Percentiles rank a stretch among this genome's conserved stretches.
Evolutionary conservation across 2,113 vertebrate genomes (phyloP).

Genomic region (Muntiacus reevesi): DNA sequence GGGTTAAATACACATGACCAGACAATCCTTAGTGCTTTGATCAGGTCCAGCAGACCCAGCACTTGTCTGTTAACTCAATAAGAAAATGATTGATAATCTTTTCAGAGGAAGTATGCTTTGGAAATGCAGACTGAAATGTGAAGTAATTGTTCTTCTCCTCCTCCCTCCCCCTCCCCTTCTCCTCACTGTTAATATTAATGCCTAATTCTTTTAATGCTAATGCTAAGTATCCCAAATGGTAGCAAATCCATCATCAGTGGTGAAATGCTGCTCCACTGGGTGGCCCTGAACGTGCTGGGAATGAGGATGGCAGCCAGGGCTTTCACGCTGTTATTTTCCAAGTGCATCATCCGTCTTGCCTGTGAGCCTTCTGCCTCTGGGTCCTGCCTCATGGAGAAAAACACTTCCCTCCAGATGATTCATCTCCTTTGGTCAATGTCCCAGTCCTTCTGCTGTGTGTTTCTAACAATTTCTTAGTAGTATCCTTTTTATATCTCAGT

Average conservation of each 20-base stretch:
- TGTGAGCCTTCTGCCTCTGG: rapidly evolving
- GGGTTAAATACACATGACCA: not conserved
- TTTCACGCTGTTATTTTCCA: not conserved
- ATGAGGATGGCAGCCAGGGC: not conserved
- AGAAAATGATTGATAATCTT: not conserved
- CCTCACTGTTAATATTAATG: not conserved
- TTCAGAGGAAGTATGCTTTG: not conserved
- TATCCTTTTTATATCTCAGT: not conserved
- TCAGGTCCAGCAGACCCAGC: not conserved
- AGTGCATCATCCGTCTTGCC: not conserved
- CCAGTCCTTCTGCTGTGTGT: not conserved
- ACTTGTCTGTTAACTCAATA: not conserved
- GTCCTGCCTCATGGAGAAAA: not conserved
- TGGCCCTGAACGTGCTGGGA: rapidly evolving
- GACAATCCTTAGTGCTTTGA: not conserved
- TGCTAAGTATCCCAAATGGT: not conserved
- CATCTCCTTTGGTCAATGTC: not conserved
- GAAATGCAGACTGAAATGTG: not conserved
- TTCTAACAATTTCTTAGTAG: not conserved
- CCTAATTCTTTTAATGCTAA: not conserved
- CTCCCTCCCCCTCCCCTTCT: not conserved
- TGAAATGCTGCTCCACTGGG: rapidly evolving
- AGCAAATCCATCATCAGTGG: not conserved
- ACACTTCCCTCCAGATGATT: not conserved
- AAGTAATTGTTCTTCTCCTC: not conserved